phyloP scores from a whole-genome alignment of 2,888 invertebrate genomes.

The Nomada fucata region DNA sequence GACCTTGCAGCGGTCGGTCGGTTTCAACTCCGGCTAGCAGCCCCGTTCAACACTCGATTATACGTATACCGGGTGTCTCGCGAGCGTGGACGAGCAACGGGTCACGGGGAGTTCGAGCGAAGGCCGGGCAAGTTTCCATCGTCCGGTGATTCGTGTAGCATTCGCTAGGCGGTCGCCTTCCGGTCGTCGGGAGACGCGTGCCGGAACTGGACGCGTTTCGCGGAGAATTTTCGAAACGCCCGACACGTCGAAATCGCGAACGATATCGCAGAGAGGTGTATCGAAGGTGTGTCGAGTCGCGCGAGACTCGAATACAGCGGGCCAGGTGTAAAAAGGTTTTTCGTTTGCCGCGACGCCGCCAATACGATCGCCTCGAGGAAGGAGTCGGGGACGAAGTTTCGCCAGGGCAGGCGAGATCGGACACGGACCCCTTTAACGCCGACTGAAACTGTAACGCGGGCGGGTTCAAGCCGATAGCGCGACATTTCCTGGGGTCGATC shows the following conservation, averaged over 20 bases:
- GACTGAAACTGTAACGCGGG: conserved; percentile 79
- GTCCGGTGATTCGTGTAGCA: too few relatives aligned
- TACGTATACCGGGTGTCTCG: conserved; percentile 68
- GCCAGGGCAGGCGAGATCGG: conserved; percentile 65
- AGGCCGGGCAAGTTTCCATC: conserved; percentile 2
- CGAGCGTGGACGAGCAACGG: conserved; percentile 11
- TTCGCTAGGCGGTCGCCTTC: background rate
- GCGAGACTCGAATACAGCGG: too few relatives aligned
- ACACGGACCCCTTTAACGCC: conserved; percentile 80
- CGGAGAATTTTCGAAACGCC: too few relatives aligned
- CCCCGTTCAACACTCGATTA: conserved; percentile 73
- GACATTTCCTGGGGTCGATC: conserved; percentile 65
- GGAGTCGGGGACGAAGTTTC: conserved; percentile 57
- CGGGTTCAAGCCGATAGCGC: conserved; percentile 82
- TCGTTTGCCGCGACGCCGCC: conserved; percentile 9
- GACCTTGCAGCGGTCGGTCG: conserved; percentile 82
- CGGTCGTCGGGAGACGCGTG: background rate
- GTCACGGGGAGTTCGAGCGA: background rate
- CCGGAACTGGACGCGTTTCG: too few relatives aligned
- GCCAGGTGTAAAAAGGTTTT: background rate
- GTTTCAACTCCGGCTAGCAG: conserved; percentile 67
- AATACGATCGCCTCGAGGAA: conserved; percentile 33
- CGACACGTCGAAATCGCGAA: too few relatives aligned
- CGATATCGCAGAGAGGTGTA: too few relatives aligned
- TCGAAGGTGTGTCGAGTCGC: background rate